phyloP scores from a whole-genome alignment of 2,888 invertebrate genomes.

The Diplazon laetatorius region DNA sequence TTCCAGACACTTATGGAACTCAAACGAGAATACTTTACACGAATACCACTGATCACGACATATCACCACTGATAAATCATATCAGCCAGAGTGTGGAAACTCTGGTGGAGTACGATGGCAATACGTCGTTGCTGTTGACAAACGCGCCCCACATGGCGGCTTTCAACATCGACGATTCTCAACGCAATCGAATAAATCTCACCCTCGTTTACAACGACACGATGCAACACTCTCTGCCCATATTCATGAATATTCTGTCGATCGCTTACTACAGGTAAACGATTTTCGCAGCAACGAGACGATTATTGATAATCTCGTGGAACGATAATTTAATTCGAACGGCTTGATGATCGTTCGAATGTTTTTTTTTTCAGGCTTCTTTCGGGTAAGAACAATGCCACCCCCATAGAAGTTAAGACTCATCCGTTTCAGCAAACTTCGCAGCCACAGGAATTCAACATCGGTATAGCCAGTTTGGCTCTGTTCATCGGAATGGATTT shows the following conservation, averaged over 20 bases:
- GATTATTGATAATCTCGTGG: slow-evolving; percentile 15
- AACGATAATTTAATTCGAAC: slow-evolving; percentile 1
- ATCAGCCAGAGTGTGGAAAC: slow-evolving; percentile 78
- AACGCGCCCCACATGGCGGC: slow-evolving; percentile 88
- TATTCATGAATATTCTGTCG: slow-evolving; percentile 88
- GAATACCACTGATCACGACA: slow-evolving; percentile 83
- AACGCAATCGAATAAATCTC: slow-evolving; percentile 83
- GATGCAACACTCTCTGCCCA: slow-evolving; percentile 90
- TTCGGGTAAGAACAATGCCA: slow-evolving; percentile 78
- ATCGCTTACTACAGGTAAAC: slow-evolving; percentile 89
- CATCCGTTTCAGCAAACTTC: slow-evolving; percentile 90
- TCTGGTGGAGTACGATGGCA: slow-evolving; percentile 86
- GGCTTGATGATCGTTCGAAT: too few species aligned
- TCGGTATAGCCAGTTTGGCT: slow-evolving; percentile 89
- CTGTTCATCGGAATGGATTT: slow-evolving; percentile 92
- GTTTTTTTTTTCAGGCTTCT: slow-evolving; percentile 79
- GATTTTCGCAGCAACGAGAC: too few species aligned
- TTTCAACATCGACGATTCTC: slow-evolving; percentile 85
- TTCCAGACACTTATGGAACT: slow-evolving; percentile 84
- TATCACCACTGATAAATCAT: slow-evolving; percentile 76
- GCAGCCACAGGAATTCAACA: slow-evolving; percentile 88
- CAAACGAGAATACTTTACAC: slow-evolving; percentile 86
- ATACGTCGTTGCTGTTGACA: slow-evolving; percentile 86
- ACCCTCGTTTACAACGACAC: slow-evolving; percentile 91
- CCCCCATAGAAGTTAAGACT: slow-evolving; percentile 86